Evolutionary conservation across 2,113 vertebrate genomes (phyloP), one percentile per base, ranked within the genome.

Genomic region (Hydropotes inermis): DNA sequence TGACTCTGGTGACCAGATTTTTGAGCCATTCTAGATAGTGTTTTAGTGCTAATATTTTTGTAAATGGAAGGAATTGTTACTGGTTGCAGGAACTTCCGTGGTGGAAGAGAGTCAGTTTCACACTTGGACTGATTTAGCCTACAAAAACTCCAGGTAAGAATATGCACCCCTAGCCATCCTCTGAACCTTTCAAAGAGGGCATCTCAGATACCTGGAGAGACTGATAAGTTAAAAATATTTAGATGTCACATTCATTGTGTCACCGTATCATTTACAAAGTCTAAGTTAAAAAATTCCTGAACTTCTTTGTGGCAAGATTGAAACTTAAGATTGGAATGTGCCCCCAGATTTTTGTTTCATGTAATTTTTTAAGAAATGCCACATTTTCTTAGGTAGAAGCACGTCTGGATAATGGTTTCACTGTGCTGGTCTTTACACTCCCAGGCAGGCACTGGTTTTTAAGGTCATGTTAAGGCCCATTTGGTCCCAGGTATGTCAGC

Each of bases 391-490:
- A 36, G 84, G 10, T 43, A 43, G 79, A 94, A 89, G 50, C 39
- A 10, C 15, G 8, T 90, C 52, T 87, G 55, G 39, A 87, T 94
- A 96, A 96, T 87, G 78, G 79, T 47, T 45, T 70, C 61, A 10
- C 89, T 95, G 95, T 94, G 94, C 95, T 45, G 47, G 28, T 55
- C 92, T 61, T 25, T 21, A 54, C 60, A 78, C 58, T 87, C 82
- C 81, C 58, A 79, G 84, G 89, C 90, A 95, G 91, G 45, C 64
- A 55, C 94, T 86, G 17, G 28, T 84, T 60, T 61, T 74, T 43
- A 89, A 97, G 97, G 94, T 97, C 91, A 97, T 36, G 97, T 96
- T 97, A 97, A 98, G 98, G 98, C 96, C 97, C 98, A 98, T 98
- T 98, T 97, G 98, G 89, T 97, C 60, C 64, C 81, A 95, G 98